Percentiles rank a stretch among this genome's conserved stretches.
Conservation (phyloP, 2,113 vertebrate species). For the Prolemur simus region DNA sequence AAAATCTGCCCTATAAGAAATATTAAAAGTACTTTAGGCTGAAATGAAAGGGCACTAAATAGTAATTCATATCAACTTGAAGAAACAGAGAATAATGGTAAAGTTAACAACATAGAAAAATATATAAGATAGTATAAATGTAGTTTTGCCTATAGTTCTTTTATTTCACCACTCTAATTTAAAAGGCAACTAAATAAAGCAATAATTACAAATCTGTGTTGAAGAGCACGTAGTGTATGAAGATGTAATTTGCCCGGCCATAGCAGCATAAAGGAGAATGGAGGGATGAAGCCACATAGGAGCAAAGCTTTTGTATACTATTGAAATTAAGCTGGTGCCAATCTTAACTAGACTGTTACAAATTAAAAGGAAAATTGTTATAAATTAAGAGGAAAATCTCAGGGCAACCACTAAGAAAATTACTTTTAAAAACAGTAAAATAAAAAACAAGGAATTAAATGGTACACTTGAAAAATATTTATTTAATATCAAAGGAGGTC, state of each 20-base stretch:
- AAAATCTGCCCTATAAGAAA: neutral
- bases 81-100: neutral
- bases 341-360: neutral
- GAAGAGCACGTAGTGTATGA: neutral
- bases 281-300: neutral
- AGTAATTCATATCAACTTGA: neutral
- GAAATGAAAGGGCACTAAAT: neutral
- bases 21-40: neutral
- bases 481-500: neutral
- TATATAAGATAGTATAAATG: neutral
- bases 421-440: neutral
- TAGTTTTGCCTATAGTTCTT: neutral
- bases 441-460: neutral
- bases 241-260: neutral
- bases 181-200: neutral
- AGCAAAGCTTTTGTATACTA: neutral
- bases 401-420: neutral
- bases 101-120: neutral
- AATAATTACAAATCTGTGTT: neutral
- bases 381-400: neutral
- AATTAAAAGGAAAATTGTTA: neutral
- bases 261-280: neutral
- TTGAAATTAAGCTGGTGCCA: neutral
- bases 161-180: neutral
- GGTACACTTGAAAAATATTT: neutral